A percentile compares a stretch with the other conserved stretches of the same genome.
Evolutionary conservation across 1,140 invertebrate species (phyloP).

Genomic region (Papilio dardanus): DNA sequence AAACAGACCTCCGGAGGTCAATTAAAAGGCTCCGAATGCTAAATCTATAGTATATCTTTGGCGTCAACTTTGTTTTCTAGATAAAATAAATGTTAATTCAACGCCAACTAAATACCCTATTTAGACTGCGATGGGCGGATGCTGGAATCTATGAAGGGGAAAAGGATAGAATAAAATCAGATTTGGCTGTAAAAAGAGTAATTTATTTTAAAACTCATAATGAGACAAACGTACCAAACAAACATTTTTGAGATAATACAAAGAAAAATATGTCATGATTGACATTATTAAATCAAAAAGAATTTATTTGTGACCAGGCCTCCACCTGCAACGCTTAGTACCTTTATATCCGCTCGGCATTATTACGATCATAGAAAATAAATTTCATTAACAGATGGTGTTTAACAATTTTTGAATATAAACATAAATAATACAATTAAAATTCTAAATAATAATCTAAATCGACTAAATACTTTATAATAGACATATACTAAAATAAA

Average conservation of each 20-base stretch:
- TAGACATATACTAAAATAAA: constrained; percentile 74
- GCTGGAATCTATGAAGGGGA: no score
- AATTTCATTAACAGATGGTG: constrained; percentile 47
- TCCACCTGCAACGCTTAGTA: constrained; percentile 51
- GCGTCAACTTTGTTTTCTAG: no score
- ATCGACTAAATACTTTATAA: constrained; percentile 78
- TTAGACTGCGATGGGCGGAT: no score
- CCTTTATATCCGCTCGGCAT: constrained; percentile 47
- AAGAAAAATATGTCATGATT: constrained; percentile 56
- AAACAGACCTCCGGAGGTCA: no score
- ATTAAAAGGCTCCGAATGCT: no score
- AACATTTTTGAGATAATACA: constrained; percentile 66
- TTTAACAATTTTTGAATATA: constrained; percentile 70
- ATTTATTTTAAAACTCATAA: constrained; percentile 79
- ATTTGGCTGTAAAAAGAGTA: constrained; percentile 73
- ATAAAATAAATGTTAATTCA: no score
- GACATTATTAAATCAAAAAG: constrained; percentile 50
- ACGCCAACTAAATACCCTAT: no score
- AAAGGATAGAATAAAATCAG: constrained; percentile 28
- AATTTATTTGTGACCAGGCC: constrained; percentile 66
- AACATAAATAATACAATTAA: constrained; percentile 81
- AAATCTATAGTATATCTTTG: no score
- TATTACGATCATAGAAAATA: constrained; percentile 33
- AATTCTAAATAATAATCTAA: constrained; percentile 76
- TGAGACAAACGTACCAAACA: constrained; percentile 71